Conservation (phyloP, 2,113 vertebrate genomes). For the Grammomys surdaster region DNA sequence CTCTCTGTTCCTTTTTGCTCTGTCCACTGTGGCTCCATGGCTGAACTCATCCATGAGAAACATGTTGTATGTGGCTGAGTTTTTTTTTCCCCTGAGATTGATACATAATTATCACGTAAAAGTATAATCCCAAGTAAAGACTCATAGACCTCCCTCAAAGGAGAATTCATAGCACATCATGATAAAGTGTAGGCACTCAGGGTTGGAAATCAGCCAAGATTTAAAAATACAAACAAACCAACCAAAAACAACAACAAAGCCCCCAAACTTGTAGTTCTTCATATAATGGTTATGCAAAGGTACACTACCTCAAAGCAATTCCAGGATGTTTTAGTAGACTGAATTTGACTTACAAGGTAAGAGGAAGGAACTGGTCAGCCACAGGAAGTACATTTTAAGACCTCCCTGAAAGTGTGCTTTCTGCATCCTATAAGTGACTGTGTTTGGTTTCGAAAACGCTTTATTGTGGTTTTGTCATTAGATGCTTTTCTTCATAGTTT, state of each 20-base stretch:
- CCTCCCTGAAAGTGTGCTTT: neutral
- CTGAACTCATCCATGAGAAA: neutral
- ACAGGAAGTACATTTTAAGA: neutral
- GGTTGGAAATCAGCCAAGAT: neutral
- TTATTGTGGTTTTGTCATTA: neutral
- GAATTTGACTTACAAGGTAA: constrained; percentile 6
- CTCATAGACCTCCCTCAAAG: neutral
- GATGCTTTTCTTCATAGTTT: constrained; percentile 19
- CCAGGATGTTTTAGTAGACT: neutral
- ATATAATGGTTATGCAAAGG: neutral
- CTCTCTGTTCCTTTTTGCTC: neutral
- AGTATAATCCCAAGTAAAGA: neutral
- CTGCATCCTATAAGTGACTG: neutral
- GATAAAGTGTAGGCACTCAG: neutral
- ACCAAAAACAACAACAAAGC: too few relatives aligned
- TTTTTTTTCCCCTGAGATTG: neutral
- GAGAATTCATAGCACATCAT: neutral
- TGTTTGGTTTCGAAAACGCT: constrained; percentile 29
- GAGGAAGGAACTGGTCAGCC: neutral
- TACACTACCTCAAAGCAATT: neutral
- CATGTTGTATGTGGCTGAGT: neutral
- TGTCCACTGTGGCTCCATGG: neutral
- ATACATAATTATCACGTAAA: neutral
- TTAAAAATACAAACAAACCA: too few relatives aligned
- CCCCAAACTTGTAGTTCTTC: neutral